Evolutionary conservation across 2,797 vertebrate species (phyloP), one percentile per base, ranked within the genome.

Genomic region (Rousettus madagascariensis): DNA sequence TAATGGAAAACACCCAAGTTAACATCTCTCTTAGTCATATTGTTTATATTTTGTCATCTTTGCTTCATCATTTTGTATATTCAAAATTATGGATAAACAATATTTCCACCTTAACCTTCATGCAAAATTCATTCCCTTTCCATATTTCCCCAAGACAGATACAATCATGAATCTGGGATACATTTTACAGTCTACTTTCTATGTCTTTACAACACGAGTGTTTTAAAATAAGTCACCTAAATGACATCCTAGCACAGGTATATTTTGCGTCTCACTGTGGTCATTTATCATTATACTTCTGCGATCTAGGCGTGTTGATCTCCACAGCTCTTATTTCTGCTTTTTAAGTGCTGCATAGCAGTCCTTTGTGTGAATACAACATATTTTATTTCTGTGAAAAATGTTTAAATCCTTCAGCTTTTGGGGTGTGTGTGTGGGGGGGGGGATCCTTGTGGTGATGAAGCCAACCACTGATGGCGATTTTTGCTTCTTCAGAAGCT

Each of bases 331-430:
- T n/a, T 22, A 75, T 26, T 78, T 49, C 30, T 80, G 36, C 75
- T 86, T 96, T 89, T 85, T 78, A 95, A 41, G 57, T 1, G 92
- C 87, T 49, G 68, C 49, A 36, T 78, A 95, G 86, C 85, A 61
- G 65, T 86, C 71, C 80, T 26, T 24, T 5, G 36, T 26, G 33
- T 55, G 84, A 69, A 28, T 24, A 30, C 26, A 41, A 13, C 19
- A 51, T 46, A 53, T 33, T 68, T 57, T 30, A 61, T 30, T 55
- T 74, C 46, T 65, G 55, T 68, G 16, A n/a, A 51, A 95, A 59
- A 43, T 43, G 30, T 74, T 92, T 41, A 74, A 63, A 43, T 38
- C 26, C 80, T 61, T 91, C n/a, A 3, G 24, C 30, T 43, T 55
- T 41, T 6, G 22, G 5, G 17, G 2, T 8, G 5, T 26, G 0